Conservation (phyloP, 2,113 vertebrate genomes). For the Limanda limanda region DNA sequence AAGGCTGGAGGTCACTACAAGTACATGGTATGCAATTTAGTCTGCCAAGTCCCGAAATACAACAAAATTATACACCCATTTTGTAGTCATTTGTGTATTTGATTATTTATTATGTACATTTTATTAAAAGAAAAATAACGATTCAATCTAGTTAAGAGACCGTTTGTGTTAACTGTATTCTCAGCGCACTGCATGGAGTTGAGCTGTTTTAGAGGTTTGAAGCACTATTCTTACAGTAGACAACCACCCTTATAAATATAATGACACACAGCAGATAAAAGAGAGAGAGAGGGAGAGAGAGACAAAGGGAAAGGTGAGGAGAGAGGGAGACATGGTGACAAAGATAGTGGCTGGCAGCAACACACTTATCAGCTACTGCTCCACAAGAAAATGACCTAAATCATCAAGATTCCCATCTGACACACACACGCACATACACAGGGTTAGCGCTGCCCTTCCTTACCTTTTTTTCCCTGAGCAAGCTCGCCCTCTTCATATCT, state of each 20-base stretch:
- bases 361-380: constrained; percentile 80
- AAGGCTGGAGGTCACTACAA: constrained; percentile 44
- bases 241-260: constrained; percentile 62
- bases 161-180: constrained; percentile 4
- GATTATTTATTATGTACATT: constrained; percentile 16
- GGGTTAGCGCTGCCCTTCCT: constrained; percentile 26
- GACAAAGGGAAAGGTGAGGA: constrained; percentile 24
- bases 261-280: constrained; percentile 69
- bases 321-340: constrained; percentile 71
- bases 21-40: constrained; percentile 26
- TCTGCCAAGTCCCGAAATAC: constrained; percentile 12
- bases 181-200: not conserved
- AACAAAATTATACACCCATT: not conserved
- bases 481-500: constrained; percentile 53
- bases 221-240: constrained; percentile 59
- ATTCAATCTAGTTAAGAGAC: not conserved
- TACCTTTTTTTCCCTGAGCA: constrained; percentile 47
- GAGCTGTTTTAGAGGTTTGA: constrained; percentile 43
- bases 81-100: constrained; percentile 6
- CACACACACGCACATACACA: constrained; percentile 45
- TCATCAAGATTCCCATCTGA: constrained; percentile 83
- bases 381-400: constrained; percentile 82
- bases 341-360: constrained; percentile 78
- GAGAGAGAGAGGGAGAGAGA: constrained; percentile 45
- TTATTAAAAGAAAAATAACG: not conserved